phyloP scores from a whole-genome alignment of 2,888 invertebrate genomes.

The Nomada ferruginata region DNA sequence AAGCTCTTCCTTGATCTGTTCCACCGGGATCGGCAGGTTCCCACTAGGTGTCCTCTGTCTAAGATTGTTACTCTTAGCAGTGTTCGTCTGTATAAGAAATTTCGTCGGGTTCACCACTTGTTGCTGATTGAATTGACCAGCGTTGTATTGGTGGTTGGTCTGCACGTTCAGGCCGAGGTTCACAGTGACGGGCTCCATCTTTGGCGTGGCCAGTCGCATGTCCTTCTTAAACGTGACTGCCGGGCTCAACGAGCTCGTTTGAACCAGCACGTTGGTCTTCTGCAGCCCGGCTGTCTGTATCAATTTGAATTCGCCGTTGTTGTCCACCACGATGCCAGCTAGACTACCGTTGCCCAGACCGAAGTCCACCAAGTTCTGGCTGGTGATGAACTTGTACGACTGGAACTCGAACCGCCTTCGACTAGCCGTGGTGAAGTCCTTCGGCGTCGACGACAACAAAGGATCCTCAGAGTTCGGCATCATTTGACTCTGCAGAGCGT shows the following conservation, averaged over 20 bases:
- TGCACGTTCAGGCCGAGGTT: constrained; percentile 74
- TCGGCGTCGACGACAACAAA: constrained; percentile 92
- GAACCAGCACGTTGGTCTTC: constrained; percentile 82
- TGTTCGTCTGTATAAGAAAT: constrained; percentile 79
- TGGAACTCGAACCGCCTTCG: constrained; percentile 86
- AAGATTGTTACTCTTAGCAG: constrained; percentile 68
- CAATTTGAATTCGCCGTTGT: constrained; percentile 87
- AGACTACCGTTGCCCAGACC: constrained; percentile 85
- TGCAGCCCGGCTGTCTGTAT: constrained; percentile 86
- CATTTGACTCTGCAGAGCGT: constrained; percentile 91
- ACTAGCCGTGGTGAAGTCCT: constrained; percentile 87
- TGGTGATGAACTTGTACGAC: constrained; percentile 85
- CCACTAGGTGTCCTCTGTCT: constrained; percentile 75
- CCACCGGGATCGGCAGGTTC: constrained; percentile 78
- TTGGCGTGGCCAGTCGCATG: constrained; percentile 77
- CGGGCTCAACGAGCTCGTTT: constrained; percentile 78
- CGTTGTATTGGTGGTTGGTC: constrained; percentile 72
- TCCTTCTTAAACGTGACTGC: constrained; percentile 81
- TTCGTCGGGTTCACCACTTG: constrained; percentile 81
- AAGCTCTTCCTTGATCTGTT: constrained; percentile 87
- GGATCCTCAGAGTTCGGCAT: constrained; percentile 96
- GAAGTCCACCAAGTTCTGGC: constrained; percentile 86
- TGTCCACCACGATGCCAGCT: constrained; percentile 87
- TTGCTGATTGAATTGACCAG: constrained; percentile 76
- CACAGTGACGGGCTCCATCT: constrained; percentile 75